phyloP scores from a whole-genome alignment of 2,113 vertebrate genomes.

The Neopipo cinnamomea region DNA sequence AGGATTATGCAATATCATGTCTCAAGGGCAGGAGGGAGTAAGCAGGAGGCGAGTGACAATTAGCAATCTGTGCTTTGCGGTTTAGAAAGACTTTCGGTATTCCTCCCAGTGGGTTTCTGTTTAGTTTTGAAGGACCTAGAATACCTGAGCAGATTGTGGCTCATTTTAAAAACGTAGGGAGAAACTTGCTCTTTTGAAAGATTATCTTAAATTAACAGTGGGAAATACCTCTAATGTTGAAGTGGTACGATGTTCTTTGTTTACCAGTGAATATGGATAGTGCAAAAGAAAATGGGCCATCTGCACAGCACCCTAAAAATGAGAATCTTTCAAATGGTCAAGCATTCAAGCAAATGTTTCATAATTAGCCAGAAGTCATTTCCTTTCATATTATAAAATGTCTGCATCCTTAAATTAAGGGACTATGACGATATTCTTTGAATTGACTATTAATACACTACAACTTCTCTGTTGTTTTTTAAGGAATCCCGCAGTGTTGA shows the following conservation, averaged over 20 bases:
- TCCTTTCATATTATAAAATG: neutral
- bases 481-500: neutral
- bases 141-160: neutral
- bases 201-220: neutral
- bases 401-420: neutral
- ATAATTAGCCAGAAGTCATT: neutral
- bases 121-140: neutral
- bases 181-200: neutral
- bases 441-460: neutral
- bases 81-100: neutral
- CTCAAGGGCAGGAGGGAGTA: neutral
- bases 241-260: neutral
- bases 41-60: neutral
- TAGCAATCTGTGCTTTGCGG: neutral
- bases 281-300: neutral
- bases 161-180: neutral
- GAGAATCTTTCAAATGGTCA: neutral
- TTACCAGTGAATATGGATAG: neutral
- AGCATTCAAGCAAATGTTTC: neutral
- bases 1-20: neutral
- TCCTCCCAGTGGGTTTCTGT: neutral
- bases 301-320: neutral
- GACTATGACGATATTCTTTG: neutral
- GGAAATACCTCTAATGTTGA: neutral
- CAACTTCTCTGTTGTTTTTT: neutral